Evolutionary conservation across 2,797 vertebrate species (phyloP), one percentile per base, ranked within the genome.

Genomic region (Taenioides sp.): DNA sequence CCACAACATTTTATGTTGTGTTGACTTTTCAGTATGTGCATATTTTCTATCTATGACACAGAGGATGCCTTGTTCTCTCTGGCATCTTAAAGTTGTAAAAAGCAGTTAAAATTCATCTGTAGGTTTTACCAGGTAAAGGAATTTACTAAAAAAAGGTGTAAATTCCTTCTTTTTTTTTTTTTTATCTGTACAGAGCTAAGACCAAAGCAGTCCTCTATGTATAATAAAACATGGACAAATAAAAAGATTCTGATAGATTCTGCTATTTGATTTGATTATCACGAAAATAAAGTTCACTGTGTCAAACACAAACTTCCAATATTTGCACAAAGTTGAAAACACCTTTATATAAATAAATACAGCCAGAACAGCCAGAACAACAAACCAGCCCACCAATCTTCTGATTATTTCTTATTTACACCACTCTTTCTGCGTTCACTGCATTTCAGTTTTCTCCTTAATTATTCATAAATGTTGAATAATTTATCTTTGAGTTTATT

Each of bases 391-490:
- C 78, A 14, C 80, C 9, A 65, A 77, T 50, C 9, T 28, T 77
- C 69, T 57, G 17, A 77, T 83, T 59, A 28, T 59, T 59, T 59
- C 55, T 27, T 89, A 86, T 77, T 62, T 73, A 77, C 67, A 73
- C 65, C 55, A 55, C 65, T 84, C 7, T 37, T 37, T 74, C 62
- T 70, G 52, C 74, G 64, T 78, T 89, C 77, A 82, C 80, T 82
- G 82, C 88, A 85, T 74, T 90, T 84, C 67, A 75, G 78, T 78
- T 75, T 87, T 80, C 72, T 73, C n/a, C 72, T 89, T 79, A 88
- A 92, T 88, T 86, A 92, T 90, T 93, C 70, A 91, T 80, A 77
- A 78, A 69, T 55, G 17, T 57, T 90, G 73, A 82, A 91, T 89
- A 77, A 90, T 92, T 89, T 84, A 91, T 90, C 65, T 74, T 67